A percentile compares a stretch with the other conserved stretches of the same genome.
Conservation (phyloP, 2,797 vertebrate species). For the Acanthurus tractus region DNA sequence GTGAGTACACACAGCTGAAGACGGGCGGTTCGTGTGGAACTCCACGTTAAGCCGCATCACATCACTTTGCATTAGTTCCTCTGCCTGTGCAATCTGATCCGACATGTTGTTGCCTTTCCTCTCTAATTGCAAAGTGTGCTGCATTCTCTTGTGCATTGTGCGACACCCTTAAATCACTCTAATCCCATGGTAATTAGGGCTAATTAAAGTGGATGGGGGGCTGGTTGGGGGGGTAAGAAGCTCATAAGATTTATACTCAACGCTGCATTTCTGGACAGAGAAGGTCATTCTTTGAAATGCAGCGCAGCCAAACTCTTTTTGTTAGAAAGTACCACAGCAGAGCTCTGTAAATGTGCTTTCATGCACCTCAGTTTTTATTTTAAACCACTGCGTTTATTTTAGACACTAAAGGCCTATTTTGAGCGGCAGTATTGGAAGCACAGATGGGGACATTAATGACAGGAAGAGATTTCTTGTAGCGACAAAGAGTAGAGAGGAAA, state of each 20-base stretch:
- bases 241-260: constrained; percentile 70
- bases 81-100: constrained; percentile 10
- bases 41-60: constrained; percentile 20
- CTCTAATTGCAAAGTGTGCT: constrained; percentile 39
- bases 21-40: constrained; percentile 4
- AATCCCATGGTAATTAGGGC: constrained; percentile 71
- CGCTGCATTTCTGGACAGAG: constrained; percentile 57
- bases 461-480: constrained; percentile 44
- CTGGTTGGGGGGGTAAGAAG: constrained; percentile 54
- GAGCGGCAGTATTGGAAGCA: constrained; percentile 39
- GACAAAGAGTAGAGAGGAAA: constrained; percentile 28
- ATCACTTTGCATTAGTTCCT: constrained; percentile 43
- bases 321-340: background rate
- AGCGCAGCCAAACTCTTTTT: constrained; percentile 21
- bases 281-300: constrained; percentile 70
- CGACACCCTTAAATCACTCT: constrained; percentile 70
- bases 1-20: constrained; percentile 78
- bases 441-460: constrained; percentile 69
- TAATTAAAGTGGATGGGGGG: constrained; percentile 67
- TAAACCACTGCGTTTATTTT: constrained; percentile 35
- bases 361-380: constrained; percentile 46
- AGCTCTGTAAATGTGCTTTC: constrained; percentile 27
- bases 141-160: constrained; percentile 56
- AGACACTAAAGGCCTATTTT: constrained; percentile 50
- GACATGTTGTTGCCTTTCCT: constrained; percentile 50